Evolutionary conservation across 2,888 invertebrate genomes (phyloP).

Genomic region (Mongoloraphidia duomilia): DNA sequence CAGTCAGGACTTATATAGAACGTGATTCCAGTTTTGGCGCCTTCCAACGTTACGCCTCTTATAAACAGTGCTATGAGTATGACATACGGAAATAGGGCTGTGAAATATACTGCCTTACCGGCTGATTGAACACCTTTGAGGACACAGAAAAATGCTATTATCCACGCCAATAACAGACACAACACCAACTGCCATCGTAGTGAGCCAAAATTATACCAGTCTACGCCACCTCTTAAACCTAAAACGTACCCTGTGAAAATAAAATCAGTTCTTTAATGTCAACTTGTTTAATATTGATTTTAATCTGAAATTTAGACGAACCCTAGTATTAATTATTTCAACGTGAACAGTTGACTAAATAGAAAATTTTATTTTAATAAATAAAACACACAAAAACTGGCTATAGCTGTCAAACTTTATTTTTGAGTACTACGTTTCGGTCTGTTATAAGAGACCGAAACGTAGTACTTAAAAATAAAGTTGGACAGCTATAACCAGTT

Average conservation of each 20-base stretch:
- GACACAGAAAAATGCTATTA: conserved; percentile 73
- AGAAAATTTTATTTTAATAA: too few species aligned
- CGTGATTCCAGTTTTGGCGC: conserved; percentile 53
- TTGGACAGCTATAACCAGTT: too few species aligned
- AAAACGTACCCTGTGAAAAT: conserved; percentile 43
- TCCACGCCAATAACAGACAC: conserved; percentile 64
- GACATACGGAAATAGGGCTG: conserved; percentile 56
- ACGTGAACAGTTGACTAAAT: too few species aligned
- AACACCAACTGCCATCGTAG: conserved; percentile 72
- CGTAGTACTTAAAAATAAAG: too few species aligned
- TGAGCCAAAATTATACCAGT: conserved; percentile 58
- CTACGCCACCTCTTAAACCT: conserved; percentile 52
- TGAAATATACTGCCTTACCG: conserved; percentile 68
- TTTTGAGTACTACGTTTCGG: too few species aligned
- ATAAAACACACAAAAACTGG: too few species aligned
- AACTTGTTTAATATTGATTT: conserved; percentile 8
- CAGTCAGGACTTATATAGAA: conserved; percentile 64
- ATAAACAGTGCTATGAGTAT: conserved; percentile 48
- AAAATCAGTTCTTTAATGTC: too few species aligned
- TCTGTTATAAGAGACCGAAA: too few species aligned
- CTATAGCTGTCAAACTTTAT: too few species aligned
- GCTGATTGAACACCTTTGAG: conserved; percentile 80
- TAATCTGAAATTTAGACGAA: neutral
- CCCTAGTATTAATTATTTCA: too few species aligned
- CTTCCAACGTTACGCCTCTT: conserved; percentile 48